Base-by-base conservation (phyloP, 2,888 invertebrate species). In the Iphiclides podalirius region DNA sequence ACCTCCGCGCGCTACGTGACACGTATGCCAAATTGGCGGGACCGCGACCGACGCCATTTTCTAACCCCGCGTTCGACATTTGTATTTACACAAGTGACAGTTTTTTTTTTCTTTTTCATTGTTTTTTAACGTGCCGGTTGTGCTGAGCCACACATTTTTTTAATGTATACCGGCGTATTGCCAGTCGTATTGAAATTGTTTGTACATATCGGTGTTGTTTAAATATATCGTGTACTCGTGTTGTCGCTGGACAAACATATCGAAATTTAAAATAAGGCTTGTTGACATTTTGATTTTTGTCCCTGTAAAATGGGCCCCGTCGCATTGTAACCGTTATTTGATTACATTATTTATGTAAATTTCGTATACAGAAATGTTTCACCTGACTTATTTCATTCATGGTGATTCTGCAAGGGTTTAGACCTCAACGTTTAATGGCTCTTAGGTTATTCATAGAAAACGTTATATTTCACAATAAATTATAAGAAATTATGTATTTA, bases 1-100 rank as follows among this genome's bases (percentile, higher is more conserved):
- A 48, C 48, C 48, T 38, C 38, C 48, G 42, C 41, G 17, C 26
- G 42, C 13, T 41, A 48, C 47, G 48, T 48, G 48, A 42, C 43
- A 23, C 38, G 48, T 43, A 16, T 33, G 23, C 11, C 37, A 31
- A 48, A 33, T 28, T 17, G 14, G 41, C 13, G 17, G 17, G 34
- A n/a, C 17, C 12, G 12, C 34, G 26, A 12, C 16, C 37, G 41
- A 26, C 43, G 38, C 48, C 31, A 33, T 38, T 37, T 42, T 46
- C 42, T 37, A 42, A 48, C 37, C 42, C 17, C 20, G 1, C 37
- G 33, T 33, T 38, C 31, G 37, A n/a, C 34, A 33, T 31, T 37
- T 17, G 8, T 12, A 36, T 36, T 31, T 11, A 33, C 20, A 17
- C 37, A 31, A 4, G 13, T 26, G 44, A 28, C 20, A 4, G 8